Evolutionary conservation across 1,140 invertebrate genomes (phyloP).

Genomic region (Stegodyphus mimosarum): DNA sequence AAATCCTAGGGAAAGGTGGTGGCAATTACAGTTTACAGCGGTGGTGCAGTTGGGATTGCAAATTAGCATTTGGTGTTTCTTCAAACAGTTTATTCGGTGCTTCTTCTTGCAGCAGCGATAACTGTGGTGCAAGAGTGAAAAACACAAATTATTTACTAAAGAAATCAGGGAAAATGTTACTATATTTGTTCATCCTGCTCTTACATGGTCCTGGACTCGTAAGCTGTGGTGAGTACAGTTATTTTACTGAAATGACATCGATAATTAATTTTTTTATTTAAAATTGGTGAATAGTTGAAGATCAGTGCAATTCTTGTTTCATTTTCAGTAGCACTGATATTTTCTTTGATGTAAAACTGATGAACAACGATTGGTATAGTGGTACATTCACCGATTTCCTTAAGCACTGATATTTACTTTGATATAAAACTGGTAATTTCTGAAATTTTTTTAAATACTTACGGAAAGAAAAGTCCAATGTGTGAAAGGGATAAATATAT

Average conservation of each 20-base stretch:
- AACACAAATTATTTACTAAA: constrained; percentile 35
- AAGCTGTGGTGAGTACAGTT: constrained; percentile 44
- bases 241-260: neutral
- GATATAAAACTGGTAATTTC: no score
- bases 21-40: neutral
- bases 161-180: constrained; percentile 48
- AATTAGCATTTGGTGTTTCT: constrained; percentile 13
- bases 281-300: no score
- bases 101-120: neutral
- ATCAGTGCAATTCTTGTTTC: no score
- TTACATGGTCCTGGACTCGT: constrained; percentile 46
- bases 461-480: no score
- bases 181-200: constrained; percentile 37
- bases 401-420: no score
- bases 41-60: constrained; percentile 28
- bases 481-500: no score
- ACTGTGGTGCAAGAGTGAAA: neutral
- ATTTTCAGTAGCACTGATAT: no score
- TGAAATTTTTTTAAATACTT: no score
- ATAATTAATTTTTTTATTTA: no score
- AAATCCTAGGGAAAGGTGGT: constrained; percentile 32
- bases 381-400: no score
- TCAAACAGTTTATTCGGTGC: constrained; percentile 11
- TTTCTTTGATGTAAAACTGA: no score
- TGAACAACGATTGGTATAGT: no score